Percentiles rank a stretch among this genome's conserved stretches.
Conservation (phyloP, 2,113 vertebrate genomes). For the Myiagra hebetior region DNA sequence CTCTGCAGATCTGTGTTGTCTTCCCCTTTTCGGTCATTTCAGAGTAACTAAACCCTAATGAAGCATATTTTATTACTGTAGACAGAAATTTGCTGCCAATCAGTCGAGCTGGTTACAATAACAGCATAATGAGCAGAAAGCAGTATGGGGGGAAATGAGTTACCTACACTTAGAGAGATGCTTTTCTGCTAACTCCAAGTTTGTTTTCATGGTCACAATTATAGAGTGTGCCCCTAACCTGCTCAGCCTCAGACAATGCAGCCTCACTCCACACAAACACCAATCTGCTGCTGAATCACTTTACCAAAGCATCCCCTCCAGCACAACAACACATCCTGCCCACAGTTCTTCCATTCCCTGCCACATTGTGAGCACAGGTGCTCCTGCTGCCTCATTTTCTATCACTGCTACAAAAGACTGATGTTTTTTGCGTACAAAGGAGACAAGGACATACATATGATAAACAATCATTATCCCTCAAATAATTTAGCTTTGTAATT, state of each 20-base stretch:
- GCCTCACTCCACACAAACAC: not conserved
- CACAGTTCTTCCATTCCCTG: not conserved
- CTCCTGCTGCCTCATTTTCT: not conserved
- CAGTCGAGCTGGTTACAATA: not conserved
- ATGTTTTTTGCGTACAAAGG: not conserved
- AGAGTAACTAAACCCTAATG: not conserved
- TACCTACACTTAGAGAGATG: not conserved
- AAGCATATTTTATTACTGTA: not conserved
- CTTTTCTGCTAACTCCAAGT: not conserved
- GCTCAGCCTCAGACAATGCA: not conserved
- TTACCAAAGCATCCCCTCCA: not conserved
- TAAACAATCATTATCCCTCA: not conserved
- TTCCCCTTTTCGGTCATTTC: not conserved
- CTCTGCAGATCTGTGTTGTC: not conserved
- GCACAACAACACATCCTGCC: not conserved
- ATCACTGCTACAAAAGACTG: not conserved
- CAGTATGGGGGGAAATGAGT: not conserved
- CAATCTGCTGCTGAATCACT: not conserved
- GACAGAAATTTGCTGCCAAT: not conserved
- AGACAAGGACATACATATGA: not conserved
- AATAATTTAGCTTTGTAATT: not conserved
- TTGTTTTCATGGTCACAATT: not conserved
- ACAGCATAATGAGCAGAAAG: not conserved
- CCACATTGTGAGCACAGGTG: not conserved
- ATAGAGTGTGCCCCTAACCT: not conserved